These are phyloP conservation scores for Sebastolobus altivelis DNA, from an alignment of 2,797 vertebrate genomes.

Conservation along the genomic window DNA sequence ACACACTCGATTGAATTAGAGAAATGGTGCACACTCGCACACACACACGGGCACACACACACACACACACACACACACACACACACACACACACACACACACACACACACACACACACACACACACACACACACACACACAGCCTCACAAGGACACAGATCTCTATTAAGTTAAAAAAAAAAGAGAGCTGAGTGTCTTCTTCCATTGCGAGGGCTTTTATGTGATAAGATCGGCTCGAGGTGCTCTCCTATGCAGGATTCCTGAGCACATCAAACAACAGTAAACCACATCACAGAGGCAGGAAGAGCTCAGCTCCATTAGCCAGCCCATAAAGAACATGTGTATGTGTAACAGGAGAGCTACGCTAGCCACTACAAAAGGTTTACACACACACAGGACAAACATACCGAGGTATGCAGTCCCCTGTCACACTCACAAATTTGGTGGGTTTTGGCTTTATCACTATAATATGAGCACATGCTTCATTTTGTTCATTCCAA, in stretches of 20 bases:
- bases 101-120: constrained; percentile 26
- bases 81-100: neutral
- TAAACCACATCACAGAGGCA: constrained; percentile 83
- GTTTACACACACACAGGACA: constrained; percentile 72
- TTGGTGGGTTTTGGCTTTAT: constrained; percentile 48
- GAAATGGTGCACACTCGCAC: constrained; percentile 52
- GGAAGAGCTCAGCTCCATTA: constrained; percentile 84
- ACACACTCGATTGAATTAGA: constrained; percentile 82
- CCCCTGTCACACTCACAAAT: constrained; percentile 44
- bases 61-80: constrained; percentile 22
- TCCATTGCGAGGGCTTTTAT: constrained; percentile 79
- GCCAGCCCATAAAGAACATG: constrained; percentile 84
- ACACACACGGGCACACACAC: too few relatives aligned
- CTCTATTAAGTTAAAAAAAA: constrained; percentile 83
- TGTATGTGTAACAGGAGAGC: constrained; percentile 82
- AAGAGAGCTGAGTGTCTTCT: constrained; percentile 77
- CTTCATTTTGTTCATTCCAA: constrained; percentile 65
- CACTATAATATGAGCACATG: constrained; percentile 59
- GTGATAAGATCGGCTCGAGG: constrained; percentile 82
- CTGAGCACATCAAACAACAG: constrained; percentile 84
- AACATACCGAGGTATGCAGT: constrained; percentile 64
- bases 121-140: constrained; percentile 21
- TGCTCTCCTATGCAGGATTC: constrained; percentile 81
- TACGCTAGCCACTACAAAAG: constrained; percentile 73
- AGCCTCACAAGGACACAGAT: constrained; percentile 59